Evolutionary conservation across 2,797 vertebrate species (phyloP), one percentile per base, ranked within the genome.

Genomic region (Enteromius treurensis): DNA sequence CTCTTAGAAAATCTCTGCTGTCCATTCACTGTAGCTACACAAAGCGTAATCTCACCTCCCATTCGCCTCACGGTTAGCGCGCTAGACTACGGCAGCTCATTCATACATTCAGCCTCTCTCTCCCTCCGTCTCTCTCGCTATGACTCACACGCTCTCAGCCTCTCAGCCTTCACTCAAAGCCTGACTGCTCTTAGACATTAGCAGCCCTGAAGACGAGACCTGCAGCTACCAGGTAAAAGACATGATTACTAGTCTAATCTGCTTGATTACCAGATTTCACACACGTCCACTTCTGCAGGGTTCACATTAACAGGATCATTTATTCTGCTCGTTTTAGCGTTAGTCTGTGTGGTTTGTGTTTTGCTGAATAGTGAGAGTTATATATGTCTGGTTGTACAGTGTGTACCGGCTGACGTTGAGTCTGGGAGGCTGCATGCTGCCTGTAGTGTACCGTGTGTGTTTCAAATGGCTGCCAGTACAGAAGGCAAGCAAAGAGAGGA

Each of bases 191-290:
- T 67, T 32, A 71, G n/a, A 84, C 49, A 67, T 82, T 83, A 74
- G 47, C 55, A 70, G 26, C 26, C 71, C 89, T 94, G 90, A 49
- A 80, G 90, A 91, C 90, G 73, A 75, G 89, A 89, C 81, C 90
- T 93, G 89, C 91, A 90, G 86, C 91, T 86, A 87, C 85, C 89
- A 93, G 93, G 93, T 93, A 94, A 94, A 89, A 68, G 15, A 64
- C 60, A 80, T 77, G 45, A 69, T 85, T 79, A 64, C 67, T 81
- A 65, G 49, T 42, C 21, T 76, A 65, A 47, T 64, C 37, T 67
- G 23, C 64, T 78, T 58, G 19, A 53, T 74, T 21, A 40, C 26
- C 49, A 69, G 62, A 53, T 68, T 69, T 74, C 60, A 58, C 45
- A 64, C 15, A 60, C 19, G 32, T 26, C 47, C 23, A 15, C 40